Conservation (phyloP, 2,797 vertebrate species). For the Eulemur albifrons region DNA sequence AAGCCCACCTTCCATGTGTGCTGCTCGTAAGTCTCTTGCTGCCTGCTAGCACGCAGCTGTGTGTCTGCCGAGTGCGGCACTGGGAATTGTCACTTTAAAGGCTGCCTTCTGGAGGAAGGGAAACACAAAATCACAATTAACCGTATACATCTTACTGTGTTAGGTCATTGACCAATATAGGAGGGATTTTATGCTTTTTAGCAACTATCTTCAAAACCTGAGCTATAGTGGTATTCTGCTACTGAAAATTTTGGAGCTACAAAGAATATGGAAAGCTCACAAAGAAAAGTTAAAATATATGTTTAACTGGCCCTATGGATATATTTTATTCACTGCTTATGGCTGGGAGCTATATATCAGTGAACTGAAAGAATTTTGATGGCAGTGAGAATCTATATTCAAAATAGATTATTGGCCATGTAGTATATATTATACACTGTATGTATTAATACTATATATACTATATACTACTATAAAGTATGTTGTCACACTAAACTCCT, state of each 20-base stretch:
- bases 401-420: not conserved
- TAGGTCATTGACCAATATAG: not conserved
- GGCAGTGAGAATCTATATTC: not conserved
- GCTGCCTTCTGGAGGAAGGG: not conserved
- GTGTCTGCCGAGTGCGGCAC: rapidly evolving
- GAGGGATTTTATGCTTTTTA: not conserved
- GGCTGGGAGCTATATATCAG: not conserved
- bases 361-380: slow-evolving; percentile 11
- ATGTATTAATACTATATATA: not conserved
- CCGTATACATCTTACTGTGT: too few relatives aligned
- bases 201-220: not conserved
- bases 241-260: not conserved
- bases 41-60: too few relatives aligned
- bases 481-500: not conserved
- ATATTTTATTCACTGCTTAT: not conserved
- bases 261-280: not conserved
- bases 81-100: not conserved
- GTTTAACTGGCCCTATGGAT: not conserved
- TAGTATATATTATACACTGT: not conserved
- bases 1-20: rapidly evolving
- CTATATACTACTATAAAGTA: not conserved
- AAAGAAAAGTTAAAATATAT: not conserved
- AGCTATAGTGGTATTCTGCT: not conserved
- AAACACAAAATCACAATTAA: not conserved
- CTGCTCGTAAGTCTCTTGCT: not conserved